Percentiles rank a stretch among this genome's conserved stretches.
Evolutionary conservation across 2,113 vertebrate genomes (phyloP).

Genomic region (Tyto alba): DNA sequence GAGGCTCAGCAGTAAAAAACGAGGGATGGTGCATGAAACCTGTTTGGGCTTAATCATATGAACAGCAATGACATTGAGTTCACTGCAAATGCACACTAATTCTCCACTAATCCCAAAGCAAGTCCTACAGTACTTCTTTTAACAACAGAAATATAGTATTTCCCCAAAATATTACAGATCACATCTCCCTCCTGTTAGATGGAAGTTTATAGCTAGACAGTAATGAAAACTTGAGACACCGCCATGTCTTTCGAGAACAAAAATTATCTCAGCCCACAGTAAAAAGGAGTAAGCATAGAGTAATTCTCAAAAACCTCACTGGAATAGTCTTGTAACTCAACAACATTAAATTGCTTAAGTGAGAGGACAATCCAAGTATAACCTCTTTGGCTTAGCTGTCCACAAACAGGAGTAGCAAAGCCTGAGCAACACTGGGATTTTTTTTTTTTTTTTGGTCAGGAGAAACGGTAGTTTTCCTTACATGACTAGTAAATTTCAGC

Average conservation of each 20-base stretch:
- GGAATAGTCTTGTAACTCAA: neutral
- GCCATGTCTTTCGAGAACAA: neutral
- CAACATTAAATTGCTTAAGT: neutral
- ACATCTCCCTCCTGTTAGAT: neutral
- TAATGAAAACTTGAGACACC: neutral
- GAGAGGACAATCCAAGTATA: neutral
- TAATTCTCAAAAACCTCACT: neutral
- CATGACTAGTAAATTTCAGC: neutral
- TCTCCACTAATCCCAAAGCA: neutral
- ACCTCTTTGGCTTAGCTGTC: neutral
- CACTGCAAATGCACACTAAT: neutral
- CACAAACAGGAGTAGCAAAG: neutral
- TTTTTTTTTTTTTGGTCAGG: neutral
- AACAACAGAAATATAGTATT: neutral
- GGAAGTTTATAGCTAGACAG: neutral
- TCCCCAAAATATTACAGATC: neutral
- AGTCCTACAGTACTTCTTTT: neutral
- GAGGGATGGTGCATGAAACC: constrained; percentile 85
- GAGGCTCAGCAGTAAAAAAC: constrained; percentile 85
- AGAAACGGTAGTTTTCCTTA: neutral
- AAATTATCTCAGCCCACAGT: neutral
- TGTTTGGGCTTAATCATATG: constrained; percentile 76
- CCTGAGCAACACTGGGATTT: neutral
- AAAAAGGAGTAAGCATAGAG: neutral
- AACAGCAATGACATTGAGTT: neutral